These are phyloP conservation scores for Drosophila demipolita DNA, from an alignment of 2,888 invertebrate species.

Conservation along the genomic window DNA sequence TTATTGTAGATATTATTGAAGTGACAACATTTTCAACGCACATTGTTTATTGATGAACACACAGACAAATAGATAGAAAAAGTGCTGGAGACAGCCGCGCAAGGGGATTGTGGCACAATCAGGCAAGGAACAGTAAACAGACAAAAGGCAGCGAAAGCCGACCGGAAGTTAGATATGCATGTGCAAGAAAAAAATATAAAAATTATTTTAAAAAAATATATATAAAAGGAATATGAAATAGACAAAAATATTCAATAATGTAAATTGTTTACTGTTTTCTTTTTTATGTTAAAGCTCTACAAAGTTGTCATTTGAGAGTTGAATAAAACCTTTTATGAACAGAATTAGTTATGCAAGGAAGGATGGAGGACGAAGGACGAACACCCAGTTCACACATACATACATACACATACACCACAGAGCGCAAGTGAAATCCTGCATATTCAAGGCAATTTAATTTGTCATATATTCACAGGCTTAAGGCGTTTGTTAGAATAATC, in stretches of 20 bases:
- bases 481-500: background rate
- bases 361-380: no score
- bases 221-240: background rate
- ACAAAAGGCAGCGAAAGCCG: background rate
- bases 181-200: background rate
- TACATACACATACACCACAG: background rate
- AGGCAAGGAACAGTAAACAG: constrained; percentile 2
- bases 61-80: constrained; percentile 2
- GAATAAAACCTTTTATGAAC: background rate
- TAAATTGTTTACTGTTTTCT: background rate
- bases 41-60: constrained; percentile 51
- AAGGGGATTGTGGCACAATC: background rate
- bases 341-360: no score
- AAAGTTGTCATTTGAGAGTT: background rate
- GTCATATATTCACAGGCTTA: background rate
- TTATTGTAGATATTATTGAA: constrained; percentile 57
- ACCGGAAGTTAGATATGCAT: constrained; percentile 2
- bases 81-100: background rate
- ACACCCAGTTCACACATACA: background rate
- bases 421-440: background rate
- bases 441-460: background rate
- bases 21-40: constrained; percentile 42
- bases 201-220: background rate
- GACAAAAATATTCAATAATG: background rate
- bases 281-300: background rate